Conservation (phyloP, 2,113 vertebrate genomes). For the Dicerorhinus sumatrensis region DNA sequence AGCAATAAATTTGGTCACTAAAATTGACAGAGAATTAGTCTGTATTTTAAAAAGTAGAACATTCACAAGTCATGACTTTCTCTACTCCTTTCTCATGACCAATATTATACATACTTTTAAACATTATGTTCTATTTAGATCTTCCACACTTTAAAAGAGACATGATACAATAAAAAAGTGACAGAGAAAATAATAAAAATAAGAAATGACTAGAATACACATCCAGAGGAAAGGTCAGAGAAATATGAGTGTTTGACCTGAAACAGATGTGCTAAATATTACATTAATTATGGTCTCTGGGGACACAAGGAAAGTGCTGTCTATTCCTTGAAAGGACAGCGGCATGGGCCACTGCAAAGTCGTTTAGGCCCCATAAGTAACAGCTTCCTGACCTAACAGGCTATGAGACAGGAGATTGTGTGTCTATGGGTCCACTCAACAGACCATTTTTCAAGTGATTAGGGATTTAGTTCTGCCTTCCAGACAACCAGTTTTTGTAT, state of each 20-base stretch:
- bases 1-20: neutral
- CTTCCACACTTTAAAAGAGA: neutral
- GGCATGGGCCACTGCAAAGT: neutral
- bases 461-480: neutral
- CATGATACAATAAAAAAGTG: neutral
- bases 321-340: neutral
- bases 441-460: constrained; percentile 45
- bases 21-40: neutral
- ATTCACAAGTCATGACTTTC: constrained; percentile 28
- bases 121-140: neutral
- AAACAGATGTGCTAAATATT: constrained; percentile 36
- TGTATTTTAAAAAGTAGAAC: constrained; percentile 41
- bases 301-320: neutral
- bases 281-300: neutral
- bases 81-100: neutral
- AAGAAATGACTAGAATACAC: constrained; percentile 41
- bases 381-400: neutral
- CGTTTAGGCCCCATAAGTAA: constrained; percentile 21
- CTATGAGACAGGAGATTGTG: neutral
- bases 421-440: neutral
- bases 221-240: neutral
- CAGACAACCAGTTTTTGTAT: neutral
- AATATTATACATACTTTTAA: constrained; percentile 25
- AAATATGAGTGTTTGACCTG: constrained; percentile 24
- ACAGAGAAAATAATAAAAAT: neutral